Evolutionary conservation across 2,113 vertebrate genomes (phyloP).

Genomic region (Ceyx margarethae): DNA sequence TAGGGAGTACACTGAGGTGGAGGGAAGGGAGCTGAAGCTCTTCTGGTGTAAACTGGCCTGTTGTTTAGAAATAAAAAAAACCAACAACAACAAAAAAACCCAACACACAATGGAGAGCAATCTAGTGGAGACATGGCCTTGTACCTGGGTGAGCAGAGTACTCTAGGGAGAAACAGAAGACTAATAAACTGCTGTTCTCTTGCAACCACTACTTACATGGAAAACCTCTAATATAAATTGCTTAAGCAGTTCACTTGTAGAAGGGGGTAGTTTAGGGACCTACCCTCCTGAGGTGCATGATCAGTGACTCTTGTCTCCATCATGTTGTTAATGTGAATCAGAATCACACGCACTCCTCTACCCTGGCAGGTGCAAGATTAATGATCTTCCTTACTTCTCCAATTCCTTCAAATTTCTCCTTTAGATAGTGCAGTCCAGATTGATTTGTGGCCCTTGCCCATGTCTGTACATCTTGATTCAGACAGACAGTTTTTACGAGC

Average conservation of each 20-base stretch:
- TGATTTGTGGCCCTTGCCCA: slow-evolving; percentile 39
- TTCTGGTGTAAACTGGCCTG: not conserved
- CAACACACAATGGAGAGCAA: not conserved
- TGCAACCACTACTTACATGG: not conserved
- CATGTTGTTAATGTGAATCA: not conserved
- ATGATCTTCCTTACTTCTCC: not conserved
- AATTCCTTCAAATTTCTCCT: not conserved
- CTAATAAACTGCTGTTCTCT: not conserved
- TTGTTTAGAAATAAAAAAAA: not conserved
- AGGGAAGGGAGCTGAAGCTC: not conserved
- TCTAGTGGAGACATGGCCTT: not conserved
- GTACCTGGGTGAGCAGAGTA: not conserved
- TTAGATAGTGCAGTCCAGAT: not conserved
- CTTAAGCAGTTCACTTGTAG: not conserved
- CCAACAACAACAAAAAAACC: too few relatives aligned
- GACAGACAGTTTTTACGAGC: slow-evolving; percentile 7
- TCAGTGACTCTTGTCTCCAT: not conserved
- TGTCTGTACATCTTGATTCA: slow-evolving; percentile 26
- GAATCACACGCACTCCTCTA: not conserved
- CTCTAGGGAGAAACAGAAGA: not conserved
- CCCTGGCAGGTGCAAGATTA: not conserved
- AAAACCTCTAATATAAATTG: not conserved
- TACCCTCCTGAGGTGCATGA: not conserved
- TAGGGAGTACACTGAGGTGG: not conserved
- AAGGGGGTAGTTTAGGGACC: not conserved